These are phyloP conservation scores for Callipepla squamata DNA, from an alignment of 2,113 vertebrate species.

Conservation along the genomic window DNA sequence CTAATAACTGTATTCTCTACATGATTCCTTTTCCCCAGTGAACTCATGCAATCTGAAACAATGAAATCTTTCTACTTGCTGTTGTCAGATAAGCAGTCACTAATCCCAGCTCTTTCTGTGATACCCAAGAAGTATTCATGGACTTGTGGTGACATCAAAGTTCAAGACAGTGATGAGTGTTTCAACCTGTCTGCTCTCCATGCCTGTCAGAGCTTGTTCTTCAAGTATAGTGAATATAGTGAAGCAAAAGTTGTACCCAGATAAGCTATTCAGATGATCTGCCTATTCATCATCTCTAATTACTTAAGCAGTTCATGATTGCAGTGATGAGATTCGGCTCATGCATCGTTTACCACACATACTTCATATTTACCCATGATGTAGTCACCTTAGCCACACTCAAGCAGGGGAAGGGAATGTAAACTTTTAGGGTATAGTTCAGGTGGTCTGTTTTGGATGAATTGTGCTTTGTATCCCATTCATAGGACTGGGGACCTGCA, in stretches of 20 bases:
- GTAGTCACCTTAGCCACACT: neutral
- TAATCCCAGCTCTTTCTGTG: neutral
- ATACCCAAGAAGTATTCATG: neutral
- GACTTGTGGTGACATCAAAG: neutral
- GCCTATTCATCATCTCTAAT: neutral
- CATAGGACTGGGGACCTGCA: neutral
- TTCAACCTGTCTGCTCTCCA: neutral
- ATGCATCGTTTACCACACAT: neutral
- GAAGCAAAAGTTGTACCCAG: neutral
- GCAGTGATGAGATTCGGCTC: neutral
- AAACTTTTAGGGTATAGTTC: neutral
- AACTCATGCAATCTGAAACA: neutral
- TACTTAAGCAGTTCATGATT: neutral
- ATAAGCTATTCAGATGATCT: neutral
- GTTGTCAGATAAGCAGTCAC: neutral
- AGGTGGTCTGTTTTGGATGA: neutral
- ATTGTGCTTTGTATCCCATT: neutral
- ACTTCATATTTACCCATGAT: accelerated
- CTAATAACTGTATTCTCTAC: neutral
- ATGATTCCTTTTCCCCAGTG: neutral
- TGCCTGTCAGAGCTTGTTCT: neutral
- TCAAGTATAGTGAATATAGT: accelerated
- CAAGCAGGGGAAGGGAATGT: neutral
- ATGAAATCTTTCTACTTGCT: neutral
- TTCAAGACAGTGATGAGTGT: neutral